Percentiles rank a stretch among this genome's conserved stretches.
Conservation (phyloP, 2,797 vertebrate genomes). For the Chelonia mydas region DNA sequence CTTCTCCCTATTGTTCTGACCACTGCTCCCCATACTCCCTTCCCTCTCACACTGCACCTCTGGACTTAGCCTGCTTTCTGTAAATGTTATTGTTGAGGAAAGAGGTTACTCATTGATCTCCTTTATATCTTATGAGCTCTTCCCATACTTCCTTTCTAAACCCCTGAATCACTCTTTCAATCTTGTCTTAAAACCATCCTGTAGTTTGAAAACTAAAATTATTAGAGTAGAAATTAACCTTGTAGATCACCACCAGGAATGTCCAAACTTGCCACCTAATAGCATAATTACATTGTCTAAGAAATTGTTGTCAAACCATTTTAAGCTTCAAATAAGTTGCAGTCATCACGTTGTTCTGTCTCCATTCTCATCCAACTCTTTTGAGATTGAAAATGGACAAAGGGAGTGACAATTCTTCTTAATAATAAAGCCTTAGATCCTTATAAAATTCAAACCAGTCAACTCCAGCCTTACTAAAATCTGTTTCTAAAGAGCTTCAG, state of each 20-base stretch:
- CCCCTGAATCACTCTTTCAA: neutral
- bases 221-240: neutral
- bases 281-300: neutral
- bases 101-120: neutral
- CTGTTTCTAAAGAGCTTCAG: conserved; percentile 26
- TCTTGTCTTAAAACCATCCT: neutral
- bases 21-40: neutral
- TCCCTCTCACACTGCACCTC: neutral
- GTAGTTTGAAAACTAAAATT: neutral
- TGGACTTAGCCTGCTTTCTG: neutral
- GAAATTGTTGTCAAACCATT: neutral
- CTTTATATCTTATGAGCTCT: neutral
- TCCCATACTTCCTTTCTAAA: neutral
- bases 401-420: conserved; percentile 9
- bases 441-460: conserved; percentile 16
- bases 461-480: conserved; percentile 15
- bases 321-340: neutral
- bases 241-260: neutral
- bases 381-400: neutral
- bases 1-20: conserved; percentile 12
- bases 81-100: neutral
- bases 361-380: neutral
- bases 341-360: neutral
- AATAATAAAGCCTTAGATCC: conserved; percentile 5
- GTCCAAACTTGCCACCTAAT: neutral